Percentiles rank a stretch among this genome's conserved stretches.
Conservation (phyloP, 2,113 vertebrate genomes). For the Apodemus speciosus region DNA sequence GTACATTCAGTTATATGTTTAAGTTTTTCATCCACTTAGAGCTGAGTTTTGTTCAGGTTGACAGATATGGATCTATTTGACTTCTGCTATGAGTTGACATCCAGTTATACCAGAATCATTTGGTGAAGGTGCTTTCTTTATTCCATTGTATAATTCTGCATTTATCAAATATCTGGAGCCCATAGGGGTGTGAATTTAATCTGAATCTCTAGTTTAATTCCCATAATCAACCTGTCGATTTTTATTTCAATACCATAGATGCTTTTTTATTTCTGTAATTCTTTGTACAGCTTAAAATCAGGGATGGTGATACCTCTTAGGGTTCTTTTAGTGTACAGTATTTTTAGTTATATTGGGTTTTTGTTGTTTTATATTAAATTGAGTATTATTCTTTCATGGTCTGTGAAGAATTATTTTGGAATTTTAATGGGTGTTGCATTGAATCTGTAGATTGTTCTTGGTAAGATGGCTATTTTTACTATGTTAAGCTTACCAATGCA, state of each 20-base stretch:
- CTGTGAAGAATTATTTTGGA: not conserved
- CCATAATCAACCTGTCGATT: not conserved
- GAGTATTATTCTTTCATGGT: not conserved
- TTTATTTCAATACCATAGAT: not conserved
- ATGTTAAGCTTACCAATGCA: not conserved
- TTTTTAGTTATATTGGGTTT: not conserved
- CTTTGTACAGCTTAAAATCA: not conserved
- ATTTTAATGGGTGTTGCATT: not conserved
- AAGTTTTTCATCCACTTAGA: not conserved
- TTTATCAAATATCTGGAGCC: not conserved
- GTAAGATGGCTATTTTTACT: not conserved
- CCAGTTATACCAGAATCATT: not conserved
- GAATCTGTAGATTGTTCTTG: not conserved
- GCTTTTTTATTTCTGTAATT: not conserved
- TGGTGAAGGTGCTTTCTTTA: not conserved
- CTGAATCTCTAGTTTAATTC: not conserved
- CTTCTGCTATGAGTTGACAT: not conserved
- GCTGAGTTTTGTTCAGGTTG: not conserved
- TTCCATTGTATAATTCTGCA: not conserved
- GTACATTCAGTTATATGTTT: not conserved
- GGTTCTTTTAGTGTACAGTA: not conserved
- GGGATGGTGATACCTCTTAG: not conserved
- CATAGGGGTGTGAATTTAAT: not conserved
- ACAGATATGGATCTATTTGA: too few species aligned
- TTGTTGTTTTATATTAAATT: not conserved